Evolutionary conservation across 2,113 vertebrate genomes (phyloP).

Genomic region (Salvator merianae): DNA sequence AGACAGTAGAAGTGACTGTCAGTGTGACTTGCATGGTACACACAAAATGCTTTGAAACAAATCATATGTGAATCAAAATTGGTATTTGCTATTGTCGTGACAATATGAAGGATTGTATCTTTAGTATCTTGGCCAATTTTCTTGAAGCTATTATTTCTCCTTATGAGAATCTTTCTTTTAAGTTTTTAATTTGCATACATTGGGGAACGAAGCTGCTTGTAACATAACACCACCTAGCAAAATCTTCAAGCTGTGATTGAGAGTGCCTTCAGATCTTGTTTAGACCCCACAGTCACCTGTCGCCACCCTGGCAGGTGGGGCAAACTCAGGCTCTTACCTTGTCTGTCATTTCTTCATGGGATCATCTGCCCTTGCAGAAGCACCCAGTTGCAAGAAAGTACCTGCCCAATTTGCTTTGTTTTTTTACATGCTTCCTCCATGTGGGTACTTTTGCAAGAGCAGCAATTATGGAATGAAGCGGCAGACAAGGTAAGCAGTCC

Average conservation of each 20-base stretch:
- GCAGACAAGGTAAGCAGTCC: too few relatives aligned
- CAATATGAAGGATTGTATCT: background rate
- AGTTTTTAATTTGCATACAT: constrained; percentile 9
- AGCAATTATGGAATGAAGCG: too few relatives aligned
- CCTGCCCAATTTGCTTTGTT: too few relatives aligned
- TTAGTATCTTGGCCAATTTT: background rate
- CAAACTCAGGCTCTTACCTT: too few relatives aligned
- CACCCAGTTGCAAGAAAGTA: too few relatives aligned
- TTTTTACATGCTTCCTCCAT: too few relatives aligned
- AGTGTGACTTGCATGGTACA: background rate
- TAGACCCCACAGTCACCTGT: too few relatives aligned
- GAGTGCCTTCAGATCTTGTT: too few relatives aligned
- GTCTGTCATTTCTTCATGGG: too few relatives aligned
- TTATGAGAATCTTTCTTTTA: background rate
- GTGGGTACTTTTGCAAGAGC: too few relatives aligned
- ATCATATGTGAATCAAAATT: background rate
- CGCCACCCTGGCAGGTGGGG: too few relatives aligned
- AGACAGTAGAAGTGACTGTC: background rate
- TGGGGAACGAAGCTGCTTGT: background rate
- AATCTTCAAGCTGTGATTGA: background rate
- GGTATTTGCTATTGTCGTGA: background rate
- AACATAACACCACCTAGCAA: background rate
- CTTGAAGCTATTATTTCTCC: background rate
- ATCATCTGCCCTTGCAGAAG: too few relatives aligned
- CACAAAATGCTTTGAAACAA: background rate